Evolutionary conservation across 2,113 vertebrate species (phyloP), one percentile per base, ranked within the genome.

Genomic region (Campylomormyrus numenius): DNA sequence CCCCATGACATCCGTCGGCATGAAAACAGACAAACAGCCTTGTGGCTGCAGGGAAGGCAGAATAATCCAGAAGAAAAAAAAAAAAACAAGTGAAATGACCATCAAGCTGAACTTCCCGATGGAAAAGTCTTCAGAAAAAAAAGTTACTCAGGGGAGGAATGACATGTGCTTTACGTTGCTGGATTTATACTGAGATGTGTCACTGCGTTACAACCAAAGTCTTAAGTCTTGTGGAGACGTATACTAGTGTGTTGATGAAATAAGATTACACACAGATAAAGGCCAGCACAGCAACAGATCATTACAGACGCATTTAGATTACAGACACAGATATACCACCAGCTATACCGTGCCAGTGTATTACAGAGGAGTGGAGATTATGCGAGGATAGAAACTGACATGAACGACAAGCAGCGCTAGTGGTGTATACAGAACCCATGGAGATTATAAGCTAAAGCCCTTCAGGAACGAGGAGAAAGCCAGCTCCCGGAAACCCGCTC

Each of bases 221-320:
- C 58, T 87, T 87, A 87, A 48, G 49, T 87, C 48, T 39, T 21
- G 31, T 53, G 46, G 48, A 27, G 48, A 87, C 15, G n/a, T 17
- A 39, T 52, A 7, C 13, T 11, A 19, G 31, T 19, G 15, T 87
- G 85, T 53, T 56, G 7, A 7, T 35, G 48, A 35, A 87, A 19
- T 87, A 35, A 87, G 85, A 53, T 87, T 87, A 87, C 50, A 52
- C 4, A 53, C 27, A 87, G 48, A 87, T 56, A 53, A 35, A 52
- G n/a, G 50, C 50, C 50, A 15, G 24, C 21, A 6, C 10, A 0
- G 46, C 24, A 31, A 42, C 13, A 87, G 50, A n/a, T 35, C 85
- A 35, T 87, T 87, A 42, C 31, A 53, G 85, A 35, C 17, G 50
- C 31, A 6, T 87, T 87, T 56, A 87, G 85, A 87, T 87, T 53